Base-by-base conservation (phyloP, 2,113 vertebrate genomes). In the Notarius quadriscutis region DNA sequence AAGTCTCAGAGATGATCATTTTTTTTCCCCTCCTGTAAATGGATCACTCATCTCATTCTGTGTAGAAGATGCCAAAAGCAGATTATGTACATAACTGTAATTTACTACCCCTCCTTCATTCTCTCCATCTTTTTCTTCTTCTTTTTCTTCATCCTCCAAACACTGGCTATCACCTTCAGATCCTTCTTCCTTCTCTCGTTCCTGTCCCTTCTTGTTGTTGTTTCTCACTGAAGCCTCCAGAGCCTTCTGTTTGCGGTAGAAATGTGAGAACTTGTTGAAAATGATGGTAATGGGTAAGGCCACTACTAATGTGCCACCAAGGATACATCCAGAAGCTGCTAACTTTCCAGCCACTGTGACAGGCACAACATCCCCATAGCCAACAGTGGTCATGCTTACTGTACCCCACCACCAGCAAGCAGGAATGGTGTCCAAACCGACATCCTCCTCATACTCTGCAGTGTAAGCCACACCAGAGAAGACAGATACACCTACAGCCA, bases 341-440 rank as follows among this genome's bases (percentile, higher is more conserved):
- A 99, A 93, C 94, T 99, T 99, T 87, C 98, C 98, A 0, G 95
- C 96, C 85, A 98, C 96, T 0, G 98, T 99, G 91, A 97, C 97
- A 0, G 98, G 98, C 65, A 99, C 98, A 85, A 99, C 97, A 0
- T 99, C 98, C 0, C 98, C 98, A 0, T 99, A 99, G 89, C 98
- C 98, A 92, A 99, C 98, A 0, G 98, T 99, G 83, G 98, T 99
- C 98, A 99, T 99, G 95, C 97, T 99, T 85, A 99, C 98, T 0
- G 97, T 99, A n/a, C 98, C 98, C 98, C 98, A 99, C 98, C 98
- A 99, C 98, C 97, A 99, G 95, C 98, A 99, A 5, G 97, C 98
- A 0, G 98, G 98, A 93, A 99, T 98, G 88, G 97, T 99, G 94
- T 99, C 96, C 2, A 99, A 96, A 69, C 98, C 98, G 0, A 95